Conservation (phyloP, 1,140 invertebrate species). For the Panonychus citri region DNA sequence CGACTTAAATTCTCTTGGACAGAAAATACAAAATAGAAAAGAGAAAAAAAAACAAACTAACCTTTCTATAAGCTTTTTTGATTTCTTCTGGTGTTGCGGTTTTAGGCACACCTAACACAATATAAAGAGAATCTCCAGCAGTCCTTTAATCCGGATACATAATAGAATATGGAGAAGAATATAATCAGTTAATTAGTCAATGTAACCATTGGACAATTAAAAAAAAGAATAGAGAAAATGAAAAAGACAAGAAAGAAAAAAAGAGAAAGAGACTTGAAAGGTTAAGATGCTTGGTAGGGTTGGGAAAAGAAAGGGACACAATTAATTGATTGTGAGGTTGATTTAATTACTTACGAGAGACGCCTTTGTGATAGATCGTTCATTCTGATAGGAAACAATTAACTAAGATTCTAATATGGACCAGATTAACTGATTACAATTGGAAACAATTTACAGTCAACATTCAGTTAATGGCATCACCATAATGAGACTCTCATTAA, state of each 20-base stretch:
- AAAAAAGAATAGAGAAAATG: neutral
- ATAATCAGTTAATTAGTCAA: neutral
- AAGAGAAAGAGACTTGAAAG: too few species aligned
- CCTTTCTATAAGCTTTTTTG: slow-evolving; percentile 18
- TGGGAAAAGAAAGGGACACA: too few species aligned
- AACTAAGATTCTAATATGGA: too few species aligned
- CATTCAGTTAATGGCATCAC: too few species aligned
- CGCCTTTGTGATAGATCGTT: slow-evolving; percentile 2
- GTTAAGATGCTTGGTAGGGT: too few species aligned
- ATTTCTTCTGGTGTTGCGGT: slow-evolving; percentile 12
- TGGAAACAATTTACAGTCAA: too few species aligned
- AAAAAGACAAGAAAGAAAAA: neutral
- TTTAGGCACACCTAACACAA: slow-evolving; percentile 12
- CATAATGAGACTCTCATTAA: too few species aligned
- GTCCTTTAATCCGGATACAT: neutral
- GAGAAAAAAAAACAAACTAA: too few species aligned
- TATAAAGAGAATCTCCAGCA: slow-evolving; percentile 13
- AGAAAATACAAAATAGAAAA: neutral
- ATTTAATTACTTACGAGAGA: slow-evolving; percentile 7
- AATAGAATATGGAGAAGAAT: neutral
- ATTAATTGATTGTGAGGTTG: neutral
- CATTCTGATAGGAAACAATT: neutral
- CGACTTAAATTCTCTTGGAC: too few species aligned
- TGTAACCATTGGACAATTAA: neutral
- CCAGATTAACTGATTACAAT: too few species aligned